Conservation (phyloP, 2,113 vertebrate species). For the Pluvialis apricaria region DNA sequence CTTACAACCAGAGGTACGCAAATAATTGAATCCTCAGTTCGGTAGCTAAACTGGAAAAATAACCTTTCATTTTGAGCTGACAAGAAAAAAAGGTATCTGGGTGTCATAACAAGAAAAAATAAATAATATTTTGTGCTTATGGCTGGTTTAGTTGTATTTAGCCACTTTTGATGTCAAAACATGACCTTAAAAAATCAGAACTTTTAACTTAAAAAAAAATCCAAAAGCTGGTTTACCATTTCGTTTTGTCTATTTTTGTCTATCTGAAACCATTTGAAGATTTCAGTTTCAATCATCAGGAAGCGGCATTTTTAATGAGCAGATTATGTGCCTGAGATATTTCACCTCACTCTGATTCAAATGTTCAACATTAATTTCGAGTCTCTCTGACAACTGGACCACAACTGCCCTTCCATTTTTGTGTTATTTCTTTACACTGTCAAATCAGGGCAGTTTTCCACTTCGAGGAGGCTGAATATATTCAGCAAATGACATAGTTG, state of each 20-base stretch:
- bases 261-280: neutral
- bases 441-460: neutral
- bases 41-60: slow-evolving; percentile 20
- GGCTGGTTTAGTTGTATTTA: neutral
- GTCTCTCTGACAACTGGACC: slow-evolving; percentile 18
- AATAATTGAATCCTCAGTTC: slow-evolving; percentile 35
- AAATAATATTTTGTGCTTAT: neutral
- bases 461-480: neutral
- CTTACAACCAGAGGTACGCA: slow-evolving; percentile 27
- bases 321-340: slow-evolving; percentile 6
- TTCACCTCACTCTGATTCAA: neutral
- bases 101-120: neutral
- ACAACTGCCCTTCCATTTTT: slow-evolving; percentile 11
- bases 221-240: neutral
- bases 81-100: neutral
- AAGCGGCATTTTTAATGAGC: slow-evolving; percentile 10
- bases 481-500: neutral
- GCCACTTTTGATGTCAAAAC: neutral
- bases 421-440: slow-evolving; percentile 2
- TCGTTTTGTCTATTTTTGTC: neutral
- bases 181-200: neutral
- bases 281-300: neutral
- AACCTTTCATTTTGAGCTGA: slow-evolving; percentile 20
- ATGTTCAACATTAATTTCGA: neutral
- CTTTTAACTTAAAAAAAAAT: neutral